Evolutionary conservation across 1,140 invertebrate species (phyloP).

Genomic region (Cyclargus thomasi): DNA sequence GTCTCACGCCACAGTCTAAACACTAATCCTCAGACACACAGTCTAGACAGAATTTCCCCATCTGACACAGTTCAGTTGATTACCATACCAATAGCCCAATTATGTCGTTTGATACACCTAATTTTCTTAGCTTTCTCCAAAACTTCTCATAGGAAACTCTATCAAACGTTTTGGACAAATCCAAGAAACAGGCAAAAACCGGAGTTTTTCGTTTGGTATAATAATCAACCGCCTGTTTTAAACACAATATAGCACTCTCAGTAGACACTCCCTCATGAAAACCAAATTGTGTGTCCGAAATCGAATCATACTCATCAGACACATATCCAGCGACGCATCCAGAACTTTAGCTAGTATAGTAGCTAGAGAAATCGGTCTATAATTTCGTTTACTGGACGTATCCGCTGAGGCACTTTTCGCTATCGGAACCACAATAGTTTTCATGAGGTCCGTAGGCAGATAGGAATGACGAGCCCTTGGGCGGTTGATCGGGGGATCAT

Average conservation of each 20-base stretch:
- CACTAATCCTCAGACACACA: neutral
- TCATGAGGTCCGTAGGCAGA: slow-evolving; percentile 17
- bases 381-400: slow-evolving; percentile 9
- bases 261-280: slow-evolving; percentile 20
- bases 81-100: neutral
- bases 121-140: neutral
- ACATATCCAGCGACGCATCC: slow-evolving; percentile 17
- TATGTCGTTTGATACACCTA: neutral
- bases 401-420: slow-evolving; percentile 16
- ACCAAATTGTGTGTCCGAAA: slow-evolving; percentile 23
- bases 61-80: neutral
- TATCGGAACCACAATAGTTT: slow-evolving; percentile 21
- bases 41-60: neutral
- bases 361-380: slow-evolving; percentile 20
- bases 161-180: slow-evolving; percentile 21
- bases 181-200: slow-evolving; percentile 18
- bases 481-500: no score
- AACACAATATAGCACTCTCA: slow-evolving; percentile 19
- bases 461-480: slow-evolving; percentile 13
- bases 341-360: slow-evolving; percentile 20
- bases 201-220: slow-evolving; percentile 19
- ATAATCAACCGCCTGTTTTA: slow-evolving; percentile 23
- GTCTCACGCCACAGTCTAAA: neutral
- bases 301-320: neutral
- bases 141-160: slow-evolving; percentile 6